Evolutionary conservation across 2,797 vertebrate genomes (phyloP), one percentile per base, ranked within the genome.

Genomic region (Coccyzus lansbergi): DNA sequence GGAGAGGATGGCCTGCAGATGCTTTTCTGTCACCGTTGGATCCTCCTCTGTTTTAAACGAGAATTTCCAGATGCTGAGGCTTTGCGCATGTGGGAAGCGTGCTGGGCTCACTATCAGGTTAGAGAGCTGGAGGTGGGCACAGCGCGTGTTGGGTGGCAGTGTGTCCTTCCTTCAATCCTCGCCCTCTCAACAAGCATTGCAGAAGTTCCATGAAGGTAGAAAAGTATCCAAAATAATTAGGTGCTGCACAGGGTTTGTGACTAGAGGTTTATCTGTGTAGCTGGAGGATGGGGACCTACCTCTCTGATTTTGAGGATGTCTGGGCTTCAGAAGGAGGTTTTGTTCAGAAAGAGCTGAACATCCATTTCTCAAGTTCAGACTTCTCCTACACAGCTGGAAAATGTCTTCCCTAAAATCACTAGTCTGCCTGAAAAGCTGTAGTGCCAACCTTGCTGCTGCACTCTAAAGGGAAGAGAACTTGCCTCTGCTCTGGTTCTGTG

Each of bases 61-160:
- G 99, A 99, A 96, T 99, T 99, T 93, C 99, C 99, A 0, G 99
- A 99, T 76, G 98, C 98, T 0, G 99, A 99, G 96, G 99, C 99
- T 0, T 95, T 99, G 97, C 98, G 98, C 63, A 99, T 99, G 98
- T 99, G 99, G 99, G 99, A 99, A 82, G 99, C 99, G 9, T 99
- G 99, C 98, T 99, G 99, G 99, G 99, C 99, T 24, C 99, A 99
- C 97, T 99, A 99, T 91, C 99, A 99, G 99, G 99, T 99, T 29
- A 95, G 96, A 25, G 26, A 20, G 16, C 64, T 24, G 82, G 21
- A 1, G 12, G 1, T 0, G 63, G 68, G 58, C 26, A 7, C 36
- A 4, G 52, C 1, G 7, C 7, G 3, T 20, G 0, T 4, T 0
- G 36, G 72, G 29, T 34, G 2, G 48, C 40, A 18, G 19, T 2